Percentiles rank a stretch among this genome's conserved stretches.
phyloP scores from a whole-genome alignment of 2,113 vertebrate genomes.

The Leucoraja erinaceus region DNA sequence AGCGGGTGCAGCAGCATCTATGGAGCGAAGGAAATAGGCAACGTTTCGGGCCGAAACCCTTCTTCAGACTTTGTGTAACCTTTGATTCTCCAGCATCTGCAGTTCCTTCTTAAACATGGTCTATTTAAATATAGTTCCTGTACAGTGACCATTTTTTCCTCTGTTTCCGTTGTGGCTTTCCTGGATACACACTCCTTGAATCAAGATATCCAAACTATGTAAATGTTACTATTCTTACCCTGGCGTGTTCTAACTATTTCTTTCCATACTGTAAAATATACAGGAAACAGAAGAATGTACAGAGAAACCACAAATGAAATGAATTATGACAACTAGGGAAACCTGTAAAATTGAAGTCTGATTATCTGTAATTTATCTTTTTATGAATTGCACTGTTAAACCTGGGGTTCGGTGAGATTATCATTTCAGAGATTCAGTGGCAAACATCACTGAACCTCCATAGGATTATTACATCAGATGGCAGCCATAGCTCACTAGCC shows the following conservation, averaged over 20 bases:
- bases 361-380: background rate
- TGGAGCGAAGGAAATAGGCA: too few species aligned
- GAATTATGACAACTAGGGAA: background rate
- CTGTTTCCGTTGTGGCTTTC: conserved; percentile 10
- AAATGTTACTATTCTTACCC: conserved; percentile 30
- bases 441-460: background rate
- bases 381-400: background rate
- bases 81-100: too few species aligned
- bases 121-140: conserved; percentile 19
- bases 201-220: conserved; percentile 23
- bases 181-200: background rate
- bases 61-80: too few species aligned
- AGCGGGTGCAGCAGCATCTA: too few species aligned
- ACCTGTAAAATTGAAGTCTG: background rate
- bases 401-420: background rate
- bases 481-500: background rate
- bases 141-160: conserved; percentile 13
- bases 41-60: too few species aligned
- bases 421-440: background rate
- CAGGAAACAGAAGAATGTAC: background rate
- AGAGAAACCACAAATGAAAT: conserved; percentile 10
- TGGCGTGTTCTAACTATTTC: background rate
- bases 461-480: background rate
- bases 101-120: too few species aligned
- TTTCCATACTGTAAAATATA: conserved; percentile 19